Conservation (phyloP, 1,140 invertebrate species). For the Micrasema minimum region DNA sequence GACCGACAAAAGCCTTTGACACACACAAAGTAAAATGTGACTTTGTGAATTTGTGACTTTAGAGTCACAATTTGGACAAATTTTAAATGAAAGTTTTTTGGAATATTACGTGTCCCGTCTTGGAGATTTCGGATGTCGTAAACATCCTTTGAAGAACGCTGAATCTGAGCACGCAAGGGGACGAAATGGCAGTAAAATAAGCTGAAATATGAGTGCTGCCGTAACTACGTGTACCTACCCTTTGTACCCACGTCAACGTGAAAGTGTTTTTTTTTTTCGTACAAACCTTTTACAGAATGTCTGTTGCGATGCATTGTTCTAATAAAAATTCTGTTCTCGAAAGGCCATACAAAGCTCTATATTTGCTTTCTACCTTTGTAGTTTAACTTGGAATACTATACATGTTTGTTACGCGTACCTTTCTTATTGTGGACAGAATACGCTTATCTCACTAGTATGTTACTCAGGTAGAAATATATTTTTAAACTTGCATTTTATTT, state of each 20-base stretch:
- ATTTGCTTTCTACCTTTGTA: background rate
- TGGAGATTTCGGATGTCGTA: background rate
- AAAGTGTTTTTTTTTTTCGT: slow-evolving; percentile 14
- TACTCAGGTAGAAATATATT: background rate
- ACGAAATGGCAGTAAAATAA: slow-evolving; percentile 10
- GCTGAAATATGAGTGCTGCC: slow-evolving; percentile 9
- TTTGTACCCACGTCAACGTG: slow-evolving; percentile 11
- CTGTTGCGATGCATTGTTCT: slow-evolving; percentile 24
- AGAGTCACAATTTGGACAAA: no score
- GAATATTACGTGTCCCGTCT: background rate
- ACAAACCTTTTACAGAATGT: background rate
- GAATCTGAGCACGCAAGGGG: background rate
- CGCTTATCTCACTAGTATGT: background rate
- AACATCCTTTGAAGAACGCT: slow-evolving; percentile 1
- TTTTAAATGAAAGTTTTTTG: background rate
- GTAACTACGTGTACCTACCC: slow-evolving; percentile 13
- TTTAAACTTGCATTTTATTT: background rate
- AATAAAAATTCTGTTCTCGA: slow-evolving; percentile 3
- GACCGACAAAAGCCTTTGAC: no score
- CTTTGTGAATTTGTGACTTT: no score
- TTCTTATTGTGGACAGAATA: background rate
- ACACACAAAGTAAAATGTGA: no score
- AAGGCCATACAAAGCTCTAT: slow-evolving; percentile 7
- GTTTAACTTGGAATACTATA: slow-evolving; percentile 2
- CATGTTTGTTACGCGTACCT: background rate